Base-by-base conservation (phyloP, 64 coral and sea anemone genomes). In the Exaiptasia diaphana region DNA sequence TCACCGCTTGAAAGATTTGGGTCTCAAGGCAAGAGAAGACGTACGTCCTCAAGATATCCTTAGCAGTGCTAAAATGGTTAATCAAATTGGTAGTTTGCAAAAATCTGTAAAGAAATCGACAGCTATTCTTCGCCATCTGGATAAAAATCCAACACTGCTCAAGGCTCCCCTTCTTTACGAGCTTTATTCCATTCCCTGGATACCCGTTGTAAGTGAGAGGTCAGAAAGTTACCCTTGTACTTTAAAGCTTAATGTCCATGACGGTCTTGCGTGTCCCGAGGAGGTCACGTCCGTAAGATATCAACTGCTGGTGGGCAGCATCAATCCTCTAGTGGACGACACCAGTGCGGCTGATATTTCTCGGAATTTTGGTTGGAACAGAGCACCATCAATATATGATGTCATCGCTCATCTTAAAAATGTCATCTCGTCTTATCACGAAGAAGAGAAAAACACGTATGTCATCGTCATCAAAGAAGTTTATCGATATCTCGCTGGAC, bases 401-500 rank as follows among this genome's bases (percentile, higher is more conserved):
- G 91, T 94, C 15, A 29, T 79, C 4, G 12, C 61, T 23, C 74
- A 94, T 37, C 48, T 94, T 22, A 68, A 54, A 22, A 88, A 82
- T 5, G 86, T 94, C 18, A 31, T 55, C 9, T 43, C 62, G 15
- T 78, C 30, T 14, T 94, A 84, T 53, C 61, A 38, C 58, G 20
- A 32, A 13, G 42, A 89, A 4, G 86, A 94, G 38, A 94, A 94
- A 50, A 69, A 67, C 17, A 53, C 22, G 11, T 89, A 78, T 50
- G 80, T 94, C 20, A 13, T 39, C 1, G 57, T 64, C 56, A 65
- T 74, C 11, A 50, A 85, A 38, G 80, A 79, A 40, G 67, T 77
- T 39, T 78, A 87, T 32, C 5, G 34, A 28, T 87, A 46, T 65
- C 34, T 87, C 50, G 13, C 15, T 30, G 11, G 4, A 10, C 24